phyloP scores from a whole-genome alignment of 2,888 invertebrate species.

The Temnothorax ravouxi region DNA sequence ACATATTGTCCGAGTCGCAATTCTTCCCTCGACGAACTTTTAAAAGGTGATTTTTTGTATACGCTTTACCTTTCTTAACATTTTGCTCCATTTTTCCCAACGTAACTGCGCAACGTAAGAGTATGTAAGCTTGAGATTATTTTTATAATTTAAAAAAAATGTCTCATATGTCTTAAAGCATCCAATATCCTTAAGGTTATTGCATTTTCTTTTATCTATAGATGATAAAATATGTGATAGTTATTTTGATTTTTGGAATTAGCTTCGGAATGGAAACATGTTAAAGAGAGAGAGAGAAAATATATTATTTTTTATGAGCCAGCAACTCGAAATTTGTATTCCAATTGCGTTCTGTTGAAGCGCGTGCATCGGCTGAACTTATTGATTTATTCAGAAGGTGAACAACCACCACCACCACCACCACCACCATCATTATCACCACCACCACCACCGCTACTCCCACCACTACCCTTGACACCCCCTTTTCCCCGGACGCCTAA shows the following conservation, averaged over 20 bases:
- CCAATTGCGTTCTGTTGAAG: constrained; percentile 41
- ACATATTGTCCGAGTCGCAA: constrained; percentile 33
- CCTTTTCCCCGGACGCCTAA: constrained; percentile 51
- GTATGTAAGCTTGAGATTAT: neutral
- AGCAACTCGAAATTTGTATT: constrained; percentile 32
- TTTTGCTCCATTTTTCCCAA: neutral
- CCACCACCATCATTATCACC: neutral
- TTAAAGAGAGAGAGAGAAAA: neutral
- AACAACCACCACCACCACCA: constrained; percentile 61
- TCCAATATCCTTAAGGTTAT: neutral
- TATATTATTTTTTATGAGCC: neutral
- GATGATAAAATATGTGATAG: neutral
- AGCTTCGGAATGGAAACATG: neutral
- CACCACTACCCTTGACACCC: neutral
- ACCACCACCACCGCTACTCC: neutral
- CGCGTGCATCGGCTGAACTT: constrained; percentile 66
- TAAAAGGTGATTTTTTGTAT: neutral
- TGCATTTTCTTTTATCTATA: neutral
- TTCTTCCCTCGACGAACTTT: constrained; percentile 26
- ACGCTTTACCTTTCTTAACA: neutral
- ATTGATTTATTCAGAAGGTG: constrained; percentile 80
- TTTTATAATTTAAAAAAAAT: neutral
- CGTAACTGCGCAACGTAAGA: neutral
- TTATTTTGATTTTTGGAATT: neutral
- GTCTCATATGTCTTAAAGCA: no score